phyloP scores from a whole-genome alignment of 2,888 invertebrate genomes.

The Iselma pallidipennis region DNA sequence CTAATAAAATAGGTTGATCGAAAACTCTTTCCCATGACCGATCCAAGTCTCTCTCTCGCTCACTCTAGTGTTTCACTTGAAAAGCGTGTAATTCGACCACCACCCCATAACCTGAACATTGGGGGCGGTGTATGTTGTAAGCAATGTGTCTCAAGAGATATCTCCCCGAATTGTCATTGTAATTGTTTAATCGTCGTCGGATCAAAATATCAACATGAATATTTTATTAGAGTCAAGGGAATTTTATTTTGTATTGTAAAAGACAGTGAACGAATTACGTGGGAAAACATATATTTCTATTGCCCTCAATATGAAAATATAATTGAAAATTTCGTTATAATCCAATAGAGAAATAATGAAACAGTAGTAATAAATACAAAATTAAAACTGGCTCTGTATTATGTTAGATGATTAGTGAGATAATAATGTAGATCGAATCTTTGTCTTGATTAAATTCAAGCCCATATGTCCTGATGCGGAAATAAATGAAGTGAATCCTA shows the following conservation, averaged over 20 bases:
- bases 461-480: constrained; percentile 13
- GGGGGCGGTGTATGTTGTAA: not conserved
- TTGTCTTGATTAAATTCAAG: not conserved
- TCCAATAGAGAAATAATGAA: no score
- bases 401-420: not conserved
- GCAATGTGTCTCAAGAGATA: constrained; percentile 28
- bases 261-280: not conserved
- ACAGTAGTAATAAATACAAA: no score
- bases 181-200: constrained; percentile 40
- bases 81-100: not conserved
- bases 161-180: constrained; percentile 35
- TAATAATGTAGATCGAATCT: not conserved
- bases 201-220: constrained; percentile 42
- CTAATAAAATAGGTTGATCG: not conserved
- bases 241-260: constrained; percentile 18
- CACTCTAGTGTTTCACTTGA: not conserved
- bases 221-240: constrained; percentile 38
- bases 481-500: constrained; percentile 23
- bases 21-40: not conserved
- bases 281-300: not conserved
- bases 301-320: not conserved
- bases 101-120: not conserved
- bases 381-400: no score
- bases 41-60: not conserved
- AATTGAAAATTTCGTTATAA: no score